Evolutionary conservation across 2,888 invertebrate species (phyloP).

Genomic region (Chloroclysta siterata): DNA sequence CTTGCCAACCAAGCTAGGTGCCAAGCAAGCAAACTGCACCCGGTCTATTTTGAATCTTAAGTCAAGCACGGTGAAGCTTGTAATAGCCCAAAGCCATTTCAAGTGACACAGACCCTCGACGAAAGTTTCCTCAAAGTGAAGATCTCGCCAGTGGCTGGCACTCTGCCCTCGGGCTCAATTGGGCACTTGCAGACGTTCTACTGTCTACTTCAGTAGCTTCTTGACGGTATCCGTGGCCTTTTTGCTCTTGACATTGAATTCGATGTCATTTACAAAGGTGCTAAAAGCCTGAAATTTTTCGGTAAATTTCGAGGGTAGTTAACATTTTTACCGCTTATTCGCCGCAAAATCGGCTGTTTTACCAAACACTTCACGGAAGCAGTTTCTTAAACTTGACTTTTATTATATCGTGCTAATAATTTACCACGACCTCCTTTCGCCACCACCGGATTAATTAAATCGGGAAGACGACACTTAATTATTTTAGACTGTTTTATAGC

Average conservation of each 20-base stretch:
- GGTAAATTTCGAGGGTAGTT: constrained; percentile 8
- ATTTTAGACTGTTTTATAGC: constrained; percentile 40
- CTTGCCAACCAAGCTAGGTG: not conserved
- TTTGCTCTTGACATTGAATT: constrained; percentile 33
- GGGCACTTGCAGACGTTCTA: constrained; percentile 39
- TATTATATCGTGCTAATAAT: constrained; percentile 30
- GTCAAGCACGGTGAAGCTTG: not conserved
- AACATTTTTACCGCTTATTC: constrained; percentile 13
- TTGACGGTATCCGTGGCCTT: constrained; percentile 27
- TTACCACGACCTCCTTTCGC: constrained; percentile 49
- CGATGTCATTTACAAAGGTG: constrained; percentile 22
- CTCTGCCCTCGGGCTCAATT: constrained; percentile 44
- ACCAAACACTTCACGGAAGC: not conserved
- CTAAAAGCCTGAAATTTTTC: constrained; percentile 7
- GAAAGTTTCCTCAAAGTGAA: constrained; percentile 53
- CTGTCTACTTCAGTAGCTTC: constrained; percentile 36
- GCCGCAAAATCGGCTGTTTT: not conserved
- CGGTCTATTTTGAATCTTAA: constrained; percentile 8
- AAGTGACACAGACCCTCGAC: constrained; percentile 17
- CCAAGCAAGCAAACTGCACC: too few species aligned
- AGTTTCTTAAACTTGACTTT: constrained; percentile 24
- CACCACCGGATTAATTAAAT: constrained; percentile 50
- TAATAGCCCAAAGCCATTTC: not conserved
- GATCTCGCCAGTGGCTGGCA: constrained; percentile 46
- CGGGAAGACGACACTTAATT: constrained; percentile 45